Evolutionary conservation across 2,888 invertebrate genomes (phyloP), one percentile per base, ranked within the genome.

Genomic region (Clistopyga incitator): DNA sequence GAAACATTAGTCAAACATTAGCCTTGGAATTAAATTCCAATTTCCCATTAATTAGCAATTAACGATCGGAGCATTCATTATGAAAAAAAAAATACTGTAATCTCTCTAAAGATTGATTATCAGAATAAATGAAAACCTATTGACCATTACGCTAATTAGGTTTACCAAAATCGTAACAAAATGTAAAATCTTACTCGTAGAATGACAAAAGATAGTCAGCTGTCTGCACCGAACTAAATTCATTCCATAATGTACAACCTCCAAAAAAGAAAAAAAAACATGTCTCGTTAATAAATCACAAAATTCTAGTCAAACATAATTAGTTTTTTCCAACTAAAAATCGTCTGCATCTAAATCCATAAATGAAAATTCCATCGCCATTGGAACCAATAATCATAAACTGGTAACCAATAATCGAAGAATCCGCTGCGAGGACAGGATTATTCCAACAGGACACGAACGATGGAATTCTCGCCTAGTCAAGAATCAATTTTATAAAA

Each of bases 191-290:
- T 59, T 34, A n/a, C 34, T 61, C 6, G 8, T 18, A n/a, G 6
- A 25, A 29, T 18, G 47, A 72, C 42, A 78, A 74, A 67, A 25
- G 67, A 82, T 61, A 42, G 52, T 68, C 54, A 25, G 2, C 18
- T 74, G 52, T 68, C 42, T 8, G n/a, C 6, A n/a, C 54, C 50
- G 25, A 38, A 59, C 82, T 65, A 76, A 70, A 75, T 82, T 82
- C 82, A 78, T 42, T 38, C 50, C 25, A 29, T 71, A 20, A 20
- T 23, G 34, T 45, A 71, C 65, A 78, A 75, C 42, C 61, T 71
- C 18, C 2, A 29, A 47, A 78, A 72, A 78, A 23, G 29, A 29
- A 38, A 13, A 72, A 78, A 23, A 45, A 29, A 38, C 11, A 45
- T 78, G n/a, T 70, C 52, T 52, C 38, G 38, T 1, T 68, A 18